phyloP scores from a whole-genome alignment of 1,140 invertebrate species.

The Heterodera schachtii region DNA sequence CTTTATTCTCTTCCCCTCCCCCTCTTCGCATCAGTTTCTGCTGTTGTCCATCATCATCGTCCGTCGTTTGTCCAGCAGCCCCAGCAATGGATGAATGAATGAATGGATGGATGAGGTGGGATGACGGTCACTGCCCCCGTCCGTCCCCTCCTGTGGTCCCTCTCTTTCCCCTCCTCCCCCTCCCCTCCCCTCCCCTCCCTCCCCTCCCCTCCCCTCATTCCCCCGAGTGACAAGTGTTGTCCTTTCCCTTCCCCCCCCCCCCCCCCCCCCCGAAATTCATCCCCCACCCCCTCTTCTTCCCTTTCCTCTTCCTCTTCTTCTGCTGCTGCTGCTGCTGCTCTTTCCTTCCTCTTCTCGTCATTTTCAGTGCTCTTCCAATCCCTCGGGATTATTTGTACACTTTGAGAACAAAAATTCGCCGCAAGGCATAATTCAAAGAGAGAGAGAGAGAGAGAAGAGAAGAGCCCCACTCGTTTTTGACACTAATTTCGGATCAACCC shows the following conservation, averaged over 20 bases:
- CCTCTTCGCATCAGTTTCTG: neutral
- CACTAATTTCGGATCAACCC: neutral
- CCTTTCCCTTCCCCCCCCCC: too few relatives aligned
- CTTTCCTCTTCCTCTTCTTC: too few relatives aligned
- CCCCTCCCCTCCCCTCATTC: neutral
- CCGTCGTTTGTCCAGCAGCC: neutral
- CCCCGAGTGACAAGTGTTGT: neutral
- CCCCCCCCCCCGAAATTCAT: neutral
- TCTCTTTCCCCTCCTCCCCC: too few relatives aligned
- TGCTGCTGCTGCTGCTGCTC: too few relatives aligned
- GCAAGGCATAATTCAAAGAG: neutral
- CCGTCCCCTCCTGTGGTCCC: too few relatives aligned
- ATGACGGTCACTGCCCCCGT: neutral
- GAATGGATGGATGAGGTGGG: neutral
- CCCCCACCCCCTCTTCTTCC: too few relatives aligned
- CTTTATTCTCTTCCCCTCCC: neutral
- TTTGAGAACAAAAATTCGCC: neutral
- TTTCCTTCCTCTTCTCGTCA: too few relatives aligned
- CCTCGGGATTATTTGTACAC: neutral
- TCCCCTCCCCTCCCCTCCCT: too few relatives aligned
- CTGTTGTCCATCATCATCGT: neutral
- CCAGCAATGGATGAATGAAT: neutral
- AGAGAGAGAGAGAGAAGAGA: too few relatives aligned
- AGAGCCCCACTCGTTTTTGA: neutral
- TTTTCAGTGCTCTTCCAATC: too few relatives aligned